Evolutionary conservation across 2,888 invertebrate genomes (phyloP), one percentile per base, ranked within the genome.

Genomic region (Polymixis flavicincta): DNA sequence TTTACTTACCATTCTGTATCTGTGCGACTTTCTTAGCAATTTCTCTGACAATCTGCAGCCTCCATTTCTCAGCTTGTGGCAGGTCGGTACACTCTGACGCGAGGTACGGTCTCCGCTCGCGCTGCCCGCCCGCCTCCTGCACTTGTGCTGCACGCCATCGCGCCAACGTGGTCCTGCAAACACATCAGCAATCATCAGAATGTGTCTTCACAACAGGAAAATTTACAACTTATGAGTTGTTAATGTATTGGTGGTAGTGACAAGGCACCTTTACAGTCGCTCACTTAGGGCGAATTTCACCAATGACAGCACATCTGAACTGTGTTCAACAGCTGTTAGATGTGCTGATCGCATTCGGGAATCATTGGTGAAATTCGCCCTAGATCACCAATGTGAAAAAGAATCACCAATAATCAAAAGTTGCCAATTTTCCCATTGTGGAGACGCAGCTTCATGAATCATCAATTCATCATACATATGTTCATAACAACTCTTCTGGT

Each of bases 11-110:
- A 95, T 99, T 99, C 93, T 99, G 99, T 92, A 99, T 99, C 94
- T 99, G 99, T 2, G 99, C 98, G 0, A 99, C 99, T 97, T 99
- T 99, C 92, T 99, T 98, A 0, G 99, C 99, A 60, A 99, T 98
- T 95, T 99, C 99, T 74, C 99, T 97, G 74, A 99, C 99, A 78
- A 99, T 99, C 93, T 99, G 99, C 94, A 99, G 97, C 83, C 99
- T 97, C 98, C 99, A 99, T 96, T 99, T 99, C 92, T 99, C 99
- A 54, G 99, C 99, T 92, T 99, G 98, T 57, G 98, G 97, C 55
- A 99, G 94, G 91, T 99, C 99, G 86, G 98, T 98, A 95, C 99
- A 99, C 92, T 99, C 99, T 0, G 99, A 99, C 0, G 99, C 99
- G 64, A 99, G 96, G 91, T 98, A 99, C 0, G 99, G 99, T 64